phyloP scores from a whole-genome alignment of 1,140 invertebrate genomes.

The Proctacanthus coquilletti region DNA sequence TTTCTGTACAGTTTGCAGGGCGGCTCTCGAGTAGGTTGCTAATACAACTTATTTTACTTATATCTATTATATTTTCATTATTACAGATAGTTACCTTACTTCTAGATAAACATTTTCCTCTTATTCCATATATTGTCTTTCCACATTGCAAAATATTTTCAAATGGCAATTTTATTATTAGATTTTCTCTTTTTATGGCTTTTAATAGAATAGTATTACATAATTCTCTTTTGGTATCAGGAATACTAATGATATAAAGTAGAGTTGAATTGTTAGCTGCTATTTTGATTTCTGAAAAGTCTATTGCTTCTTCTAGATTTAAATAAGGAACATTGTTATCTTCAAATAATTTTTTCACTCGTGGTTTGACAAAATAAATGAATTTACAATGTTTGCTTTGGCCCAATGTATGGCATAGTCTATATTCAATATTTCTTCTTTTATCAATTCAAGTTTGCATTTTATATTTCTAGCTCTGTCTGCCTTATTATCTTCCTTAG shows the following conservation, averaged over 20 bases:
- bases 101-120: too few species aligned
- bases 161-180: too few species aligned
- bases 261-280: conserved; percentile 2
- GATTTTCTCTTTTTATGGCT: too few species aligned
- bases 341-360: conserved; percentile 5
- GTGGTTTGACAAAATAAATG: conserved; percentile 3
- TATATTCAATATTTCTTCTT: conserved; percentile 5
- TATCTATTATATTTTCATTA: too few species aligned
- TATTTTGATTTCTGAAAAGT: conserved; percentile 7
- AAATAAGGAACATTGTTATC: conserved; percentile 3
- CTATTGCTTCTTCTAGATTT: conserved; percentile 4
- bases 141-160: too few species aligned
- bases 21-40: too few species aligned
- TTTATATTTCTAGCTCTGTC: conserved; percentile 1
- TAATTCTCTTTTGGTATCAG: too few species aligned
- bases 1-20: too few species aligned
- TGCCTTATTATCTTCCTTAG: not conserved
- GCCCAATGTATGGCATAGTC: conserved; percentile 4
- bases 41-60: too few species aligned
- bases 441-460: conserved; percentile 4
- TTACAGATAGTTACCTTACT: too few species aligned
- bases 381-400: conserved; percentile 7
- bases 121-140: too few species aligned
- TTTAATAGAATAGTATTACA: too few species aligned
- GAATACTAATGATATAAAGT: not conserved